Evolutionary conservation across 1,140 invertebrate genomes (phyloP), one percentile per base, ranked within the genome.

Genomic region (Halesus radiatus): DNA sequence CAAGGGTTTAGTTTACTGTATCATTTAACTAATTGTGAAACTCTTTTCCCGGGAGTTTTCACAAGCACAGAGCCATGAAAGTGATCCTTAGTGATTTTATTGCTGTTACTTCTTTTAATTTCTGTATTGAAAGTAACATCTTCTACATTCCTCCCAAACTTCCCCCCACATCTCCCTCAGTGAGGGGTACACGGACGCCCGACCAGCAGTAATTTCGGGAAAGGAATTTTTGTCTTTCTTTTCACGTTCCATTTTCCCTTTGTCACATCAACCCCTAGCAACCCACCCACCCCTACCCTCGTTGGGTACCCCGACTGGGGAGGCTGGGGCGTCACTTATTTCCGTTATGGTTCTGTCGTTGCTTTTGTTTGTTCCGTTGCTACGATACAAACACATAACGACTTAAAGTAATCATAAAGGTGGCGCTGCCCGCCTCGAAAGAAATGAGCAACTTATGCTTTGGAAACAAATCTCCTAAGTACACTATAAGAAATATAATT

Each of bases 321-420:
- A 22, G 29, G 29, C 10, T 7, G 26, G 0, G 68, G 50, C 64
- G 66, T 22, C 68, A 53, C 26, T 73, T 79, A 79, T 79, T 79
- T 79, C 54, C 77, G 64, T 72, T 79, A 79, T 45, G 77, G 77
- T 79, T 79, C 45, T 72, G 68, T 73, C 77, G 52, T 79, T 58
- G 77, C 77, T 60, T 79, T 79, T 72, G 62, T 78, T 76, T 78
- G 64, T 78, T 68, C 52, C 62, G 45, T 78, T 78, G 76, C 76
- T 68, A 45, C 29, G 76, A 68, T n/a, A 70, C 56, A 78, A 68
- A 78, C 50, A 78, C 62, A 29, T 78, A 70, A 78, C 62, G 64
- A 78, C 76, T 66, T 70, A 22, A 78, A 78, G 68, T 68, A 70
- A 64, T 66, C 32, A 64, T 53, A 53, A 72, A 52, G 68, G 68